Evolutionary conservation across 2,797 vertebrate genomes (phyloP), one percentile per base, ranked within the genome.

Genomic region (Propithecus deckenii): DNA sequence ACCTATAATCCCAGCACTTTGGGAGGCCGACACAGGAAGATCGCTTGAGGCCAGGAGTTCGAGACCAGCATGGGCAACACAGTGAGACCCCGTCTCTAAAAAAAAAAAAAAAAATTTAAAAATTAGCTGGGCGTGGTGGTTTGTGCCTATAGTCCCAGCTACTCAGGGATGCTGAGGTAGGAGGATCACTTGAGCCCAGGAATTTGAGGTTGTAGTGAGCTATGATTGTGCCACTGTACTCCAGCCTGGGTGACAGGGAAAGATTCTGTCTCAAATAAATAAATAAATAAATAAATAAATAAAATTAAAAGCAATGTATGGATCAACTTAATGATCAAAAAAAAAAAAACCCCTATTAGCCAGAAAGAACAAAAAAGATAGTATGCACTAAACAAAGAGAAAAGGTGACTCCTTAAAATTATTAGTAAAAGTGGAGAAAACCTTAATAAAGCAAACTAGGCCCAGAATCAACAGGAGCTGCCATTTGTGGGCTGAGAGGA

Each of bases 391-490:
- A 23, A 87, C 18, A 95, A 85, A 84, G 18, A 13, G 14, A 74
- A 79, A 94, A 72, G 52, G 25, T 74, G 48, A 91, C 35, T 76
- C 95, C 43, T 90, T 95, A 89, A 91, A 86, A 89, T 69, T 23
- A 23, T 57, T 57, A 57, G 23, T 57, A 57, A 35, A 96, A 86
- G 48, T 87, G 59, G 23, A 85, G n/a, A 76, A 80, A 85, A 81
- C 38, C 22, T 59, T 55, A 90, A 81, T 43, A 76, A 94, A 85
- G 17, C 32, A 89, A 43, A 76, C 5, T 28, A 85, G 15, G 11
- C 59, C 65, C 69, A 38, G 9, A 11, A 1, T 86, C 48, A 79
- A 22, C 13, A 43, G 67, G 71, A 89, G 50, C 7, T 23, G 12
- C 57, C n/a, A 67, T 18, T 72, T 43, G 59, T 67, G n/a, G 3